Evolutionary conservation across 2,888 invertebrate species (phyloP).

Genomic region (Chalcis sispes): DNA sequence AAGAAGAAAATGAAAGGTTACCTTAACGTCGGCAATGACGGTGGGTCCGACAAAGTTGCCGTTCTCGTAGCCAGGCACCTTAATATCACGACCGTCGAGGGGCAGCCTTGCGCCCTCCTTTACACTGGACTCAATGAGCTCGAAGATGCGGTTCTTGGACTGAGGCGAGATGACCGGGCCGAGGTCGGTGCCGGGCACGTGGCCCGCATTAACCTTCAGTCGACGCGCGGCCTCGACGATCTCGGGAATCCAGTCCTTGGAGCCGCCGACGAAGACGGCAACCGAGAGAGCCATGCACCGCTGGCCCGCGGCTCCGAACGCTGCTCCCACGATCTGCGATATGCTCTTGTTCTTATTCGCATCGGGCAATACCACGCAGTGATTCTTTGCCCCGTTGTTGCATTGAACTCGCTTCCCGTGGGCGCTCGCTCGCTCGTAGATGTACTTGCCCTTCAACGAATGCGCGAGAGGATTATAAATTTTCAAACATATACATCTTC

Average conservation of each 20-base stretch:
- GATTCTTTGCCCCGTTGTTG: slow-evolving; percentile 99
- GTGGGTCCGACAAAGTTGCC: slow-evolving; percentile 99
- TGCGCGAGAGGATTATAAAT: too few species aligned
- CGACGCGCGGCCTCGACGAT: slow-evolving; percentile 88
- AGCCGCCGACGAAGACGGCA: slow-evolving; percentile 89
- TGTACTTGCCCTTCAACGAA: slow-evolving; percentile 86
- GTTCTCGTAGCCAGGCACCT: slow-evolving; percentile 92
- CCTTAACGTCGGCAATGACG: slow-evolving; percentile 89
- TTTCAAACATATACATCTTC: too few species aligned
- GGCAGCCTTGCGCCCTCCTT: slow-evolving; percentile 92
- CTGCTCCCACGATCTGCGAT: slow-evolving; percentile 94
- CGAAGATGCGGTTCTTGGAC: slow-evolving; percentile 89
- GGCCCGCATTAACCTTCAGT: slow-evolving; percentile 94
- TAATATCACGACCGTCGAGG: slow-evolving; percentile 91
- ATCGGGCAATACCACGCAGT: slow-evolving; percentile 97
- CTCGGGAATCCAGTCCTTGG: slow-evolving; percentile 96
- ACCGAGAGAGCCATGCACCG: slow-evolving; percentile 99
- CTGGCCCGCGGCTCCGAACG: slow-evolving; percentile 99
- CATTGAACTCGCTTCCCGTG: slow-evolving; percentile 97
- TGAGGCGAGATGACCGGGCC: slow-evolving; percentile 96
- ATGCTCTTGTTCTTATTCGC: slow-evolving; percentile 97
- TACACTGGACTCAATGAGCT: slow-evolving; percentile 88
- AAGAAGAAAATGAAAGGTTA: slow-evolving; percentile 57
- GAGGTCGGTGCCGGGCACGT: slow-evolving; percentile 87
- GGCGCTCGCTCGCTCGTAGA: slow-evolving; percentile 93